phyloP scores from a whole-genome alignment of 1,140 invertebrate species.

The Tetramorium alpestre region DNA sequence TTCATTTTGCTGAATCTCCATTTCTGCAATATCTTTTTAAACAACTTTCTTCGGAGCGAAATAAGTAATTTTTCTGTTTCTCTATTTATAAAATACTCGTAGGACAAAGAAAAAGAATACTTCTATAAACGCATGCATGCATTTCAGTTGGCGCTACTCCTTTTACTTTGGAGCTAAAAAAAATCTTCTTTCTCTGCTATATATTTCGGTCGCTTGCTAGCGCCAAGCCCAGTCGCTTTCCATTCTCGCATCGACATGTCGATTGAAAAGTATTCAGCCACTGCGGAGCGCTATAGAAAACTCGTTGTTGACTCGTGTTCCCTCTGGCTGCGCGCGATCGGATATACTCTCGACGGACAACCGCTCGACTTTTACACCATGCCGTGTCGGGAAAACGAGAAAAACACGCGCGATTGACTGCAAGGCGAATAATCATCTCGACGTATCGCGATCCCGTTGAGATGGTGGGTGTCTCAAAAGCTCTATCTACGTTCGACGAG shows the following conservation, averaged over 20 bases:
- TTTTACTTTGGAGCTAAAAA: background rate
- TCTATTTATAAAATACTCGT: background rate
- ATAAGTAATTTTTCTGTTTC: background rate
- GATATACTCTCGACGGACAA: background rate
- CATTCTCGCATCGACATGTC: slow-evolving; percentile 19
- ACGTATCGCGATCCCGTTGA: background rate
- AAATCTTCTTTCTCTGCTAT: background rate
- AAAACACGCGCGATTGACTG: background rate
- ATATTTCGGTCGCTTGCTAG: background rate
- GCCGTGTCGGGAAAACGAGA: background rate
- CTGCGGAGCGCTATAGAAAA: slow-evolving; percentile 11
- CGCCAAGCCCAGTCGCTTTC: background rate
- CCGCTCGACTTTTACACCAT: slow-evolving; percentile 1
- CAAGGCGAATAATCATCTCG: background rate
- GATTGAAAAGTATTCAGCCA: slow-evolving; percentile 46
- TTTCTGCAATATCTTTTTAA: background rate
- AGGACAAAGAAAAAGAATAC: background rate
- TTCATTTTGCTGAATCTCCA: background rate
- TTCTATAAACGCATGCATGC: no score
- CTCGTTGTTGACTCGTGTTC: slow-evolving; percentile 34
- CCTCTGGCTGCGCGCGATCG: background rate
- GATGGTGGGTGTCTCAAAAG: background rate
- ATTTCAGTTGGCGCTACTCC: background rate
- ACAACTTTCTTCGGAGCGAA: background rate
- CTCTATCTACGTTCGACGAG: no score